Base-by-base conservation (phyloP, 2,888 invertebrate species). In the Oscheius onirici region DNA sequence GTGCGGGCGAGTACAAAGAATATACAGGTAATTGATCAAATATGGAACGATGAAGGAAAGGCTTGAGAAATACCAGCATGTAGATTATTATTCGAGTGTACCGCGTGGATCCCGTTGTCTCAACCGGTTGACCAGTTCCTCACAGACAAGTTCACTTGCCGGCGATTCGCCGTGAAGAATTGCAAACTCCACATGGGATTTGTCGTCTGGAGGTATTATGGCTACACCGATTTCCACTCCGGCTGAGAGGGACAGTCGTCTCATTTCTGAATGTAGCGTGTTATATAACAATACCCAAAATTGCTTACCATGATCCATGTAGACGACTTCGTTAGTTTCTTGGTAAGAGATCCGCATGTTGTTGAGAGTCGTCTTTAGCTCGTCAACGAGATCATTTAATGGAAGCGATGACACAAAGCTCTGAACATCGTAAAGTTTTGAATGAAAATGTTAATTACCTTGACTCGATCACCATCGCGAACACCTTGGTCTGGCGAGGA, bases 151-250 rank as follows among this genome's bases (percentile, higher is more conserved):
- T 40, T 80, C 80, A 10, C 77, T 77, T 0, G 74, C 75, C 11
- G 76, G 77, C 6, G 75, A 73, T 54, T 81, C 80, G 34, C 73
- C 71, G n/a, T 71, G 69, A 1, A 77, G 57, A 24, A 79, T 77
- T 0, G 76, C 76, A 46, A 81, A 79, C 28, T 81, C 80, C 6
- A 81, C 76, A 52, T 81, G 79, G 11, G 80, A 75, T 70, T 81
- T 81, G 60, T 75, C 74, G 26, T 76, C 73, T 3, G 78, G 78
- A 17, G 78, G 78, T 24, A 78, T 28, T 10, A 76, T 76, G 5
- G 77, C 78, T 0, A 81, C 79, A 43, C 78, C 81, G 24, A 81
- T 81, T 52, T 81, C 81, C 20, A 81, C 79, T 24, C 81, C 81
- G 3, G 76, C 73, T 24, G 76, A 74, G 11, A 81, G 65, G 8